A percentile compares a stretch with the other conserved stretches of the same genome.
These are phyloP conservation scores for Centropus bengalensis DNA, from an alignment of 2,113 vertebrate genomes.

Conservation along the genomic window DNA sequence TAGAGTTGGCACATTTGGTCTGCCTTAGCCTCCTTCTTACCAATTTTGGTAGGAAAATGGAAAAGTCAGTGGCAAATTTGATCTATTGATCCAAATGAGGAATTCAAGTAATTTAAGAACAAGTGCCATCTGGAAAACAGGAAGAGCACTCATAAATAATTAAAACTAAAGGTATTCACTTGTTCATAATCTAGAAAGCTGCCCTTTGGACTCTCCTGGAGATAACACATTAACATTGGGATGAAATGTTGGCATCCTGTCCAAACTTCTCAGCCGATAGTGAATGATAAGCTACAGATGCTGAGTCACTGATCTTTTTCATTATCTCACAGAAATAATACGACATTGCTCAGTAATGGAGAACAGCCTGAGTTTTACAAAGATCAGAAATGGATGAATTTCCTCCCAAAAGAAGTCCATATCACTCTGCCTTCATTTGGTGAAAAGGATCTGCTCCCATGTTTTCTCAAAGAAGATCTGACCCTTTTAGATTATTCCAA, in stretches of 20 bases:
- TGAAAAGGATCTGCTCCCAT: not conserved
- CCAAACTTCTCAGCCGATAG: not conserved
- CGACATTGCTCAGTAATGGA: not conserved
- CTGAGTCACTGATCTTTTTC: not conserved
- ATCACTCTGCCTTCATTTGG: not conserved
- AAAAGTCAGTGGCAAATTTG: not conserved
- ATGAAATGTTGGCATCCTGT: not conserved
- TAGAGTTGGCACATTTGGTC: not conserved
- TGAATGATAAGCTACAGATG: not conserved
- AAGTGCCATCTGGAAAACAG: not conserved
- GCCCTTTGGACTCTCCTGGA: not conserved
- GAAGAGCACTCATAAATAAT: not conserved
- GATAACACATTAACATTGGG: slow-evolving; percentile 13
- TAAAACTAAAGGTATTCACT: not conserved
- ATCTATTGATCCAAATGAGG: not conserved
- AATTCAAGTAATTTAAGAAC: not conserved
- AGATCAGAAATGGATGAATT: not conserved
- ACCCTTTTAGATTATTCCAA: not conserved
- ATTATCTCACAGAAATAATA: not conserved
- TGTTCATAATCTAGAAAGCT: not conserved
- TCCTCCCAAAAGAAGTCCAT: not conserved
- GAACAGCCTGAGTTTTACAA: not conserved
- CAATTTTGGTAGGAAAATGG: not conserved
- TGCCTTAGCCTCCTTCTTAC: not conserved
- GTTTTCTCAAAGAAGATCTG: not conserved